Evolutionary conservation across 2,113 vertebrate species (phyloP).

Genomic region (Sisor rabdophorus): DNA sequence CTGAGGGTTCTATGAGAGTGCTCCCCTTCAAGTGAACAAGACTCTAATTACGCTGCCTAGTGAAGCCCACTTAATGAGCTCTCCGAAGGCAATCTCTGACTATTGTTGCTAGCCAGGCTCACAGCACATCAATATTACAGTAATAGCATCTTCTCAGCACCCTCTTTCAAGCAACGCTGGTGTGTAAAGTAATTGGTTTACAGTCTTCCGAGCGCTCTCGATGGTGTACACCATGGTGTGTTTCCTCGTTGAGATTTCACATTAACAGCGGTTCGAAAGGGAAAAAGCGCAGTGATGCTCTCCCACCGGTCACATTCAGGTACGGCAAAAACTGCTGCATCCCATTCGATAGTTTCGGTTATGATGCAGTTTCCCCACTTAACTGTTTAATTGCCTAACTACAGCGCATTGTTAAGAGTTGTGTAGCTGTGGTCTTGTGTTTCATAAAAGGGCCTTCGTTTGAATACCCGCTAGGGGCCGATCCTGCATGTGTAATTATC

Average conservation of each 20-base stretch:
- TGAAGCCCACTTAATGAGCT: slow-evolving; percentile 41
- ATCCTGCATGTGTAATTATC: slow-evolving; percentile 18
- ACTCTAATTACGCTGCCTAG: slow-evolving; percentile 36
- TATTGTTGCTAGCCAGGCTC: slow-evolving; percentile 17
- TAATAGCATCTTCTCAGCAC: slow-evolving; percentile 22
- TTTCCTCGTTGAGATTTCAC: slow-evolving; percentile 21
- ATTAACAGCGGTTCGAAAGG: slow-evolving; percentile 2
- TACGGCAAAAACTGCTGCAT: slow-evolving; percentile 13
- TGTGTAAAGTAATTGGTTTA: slow-evolving; percentile 28
- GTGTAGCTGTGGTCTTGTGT: slow-evolving; percentile 12
- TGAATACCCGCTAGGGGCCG: neutral
- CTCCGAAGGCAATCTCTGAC: slow-evolving; percentile 27
- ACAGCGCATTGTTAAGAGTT: neutral
- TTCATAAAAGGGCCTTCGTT: neutral
- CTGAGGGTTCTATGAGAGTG: slow-evolving; percentile 9
- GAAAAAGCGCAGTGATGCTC: slow-evolving; percentile 8
- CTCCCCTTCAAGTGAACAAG: slow-evolving; percentile 25
- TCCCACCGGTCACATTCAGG: slow-evolving; percentile 31
- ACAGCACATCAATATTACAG: slow-evolving; percentile 30
- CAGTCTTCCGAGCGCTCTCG: slow-evolving; percentile 21
- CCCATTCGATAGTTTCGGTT: slow-evolving; percentile 21
- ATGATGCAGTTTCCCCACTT: slow-evolving; percentile 12
- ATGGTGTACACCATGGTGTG: neutral
- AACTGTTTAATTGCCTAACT: slow-evolving; percentile 29
- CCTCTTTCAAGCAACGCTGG: slow-evolving; percentile 8